These are phyloP conservation scores for Thamnophis elegans DNA, from an alignment of 2,797 vertebrate species.

Conservation along the genomic window DNA sequence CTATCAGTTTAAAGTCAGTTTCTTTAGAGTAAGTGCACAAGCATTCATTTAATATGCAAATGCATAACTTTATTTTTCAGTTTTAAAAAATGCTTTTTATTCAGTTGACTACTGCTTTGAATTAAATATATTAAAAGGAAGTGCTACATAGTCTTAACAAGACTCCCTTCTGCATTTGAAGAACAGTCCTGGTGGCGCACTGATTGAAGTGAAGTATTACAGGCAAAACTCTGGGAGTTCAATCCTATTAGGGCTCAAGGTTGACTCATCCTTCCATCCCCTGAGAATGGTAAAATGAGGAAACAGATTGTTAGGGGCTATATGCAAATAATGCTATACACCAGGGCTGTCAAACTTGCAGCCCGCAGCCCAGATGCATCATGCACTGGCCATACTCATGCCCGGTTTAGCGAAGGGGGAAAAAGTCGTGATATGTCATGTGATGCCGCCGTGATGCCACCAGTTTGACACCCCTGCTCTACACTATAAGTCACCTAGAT, in stretches of 20 bases:
- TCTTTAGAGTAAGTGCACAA: not conserved
- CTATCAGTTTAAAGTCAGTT: not conserved
- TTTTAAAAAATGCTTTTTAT: not conserved
- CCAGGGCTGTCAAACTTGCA: no score
- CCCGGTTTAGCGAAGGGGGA: no score
- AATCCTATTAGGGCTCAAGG: not conserved
- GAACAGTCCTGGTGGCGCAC: not conserved
- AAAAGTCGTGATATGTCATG: no score
- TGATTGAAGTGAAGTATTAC: not conserved
- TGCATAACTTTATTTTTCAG: constrained; percentile 7
- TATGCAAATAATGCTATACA: not conserved
- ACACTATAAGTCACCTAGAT: not conserved
- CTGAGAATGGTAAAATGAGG: not conserved
- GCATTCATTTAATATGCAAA: constrained; percentile 42
- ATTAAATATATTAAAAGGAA: not conserved
- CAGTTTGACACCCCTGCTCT: not conserved
- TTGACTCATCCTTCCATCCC: not conserved
- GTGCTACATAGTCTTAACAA: not conserved
- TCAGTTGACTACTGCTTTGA: not conserved
- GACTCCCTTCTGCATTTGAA: not conserved
- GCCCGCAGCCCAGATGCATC: no score
- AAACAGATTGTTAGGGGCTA: not conserved
- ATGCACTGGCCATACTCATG: no score
- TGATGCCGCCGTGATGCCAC: accelerated
- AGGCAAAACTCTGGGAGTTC: not conserved